These are phyloP conservation scores for Aphrophora alni DNA, from an alignment of 2,888 invertebrate species.

Conservation along the genomic window DNA sequence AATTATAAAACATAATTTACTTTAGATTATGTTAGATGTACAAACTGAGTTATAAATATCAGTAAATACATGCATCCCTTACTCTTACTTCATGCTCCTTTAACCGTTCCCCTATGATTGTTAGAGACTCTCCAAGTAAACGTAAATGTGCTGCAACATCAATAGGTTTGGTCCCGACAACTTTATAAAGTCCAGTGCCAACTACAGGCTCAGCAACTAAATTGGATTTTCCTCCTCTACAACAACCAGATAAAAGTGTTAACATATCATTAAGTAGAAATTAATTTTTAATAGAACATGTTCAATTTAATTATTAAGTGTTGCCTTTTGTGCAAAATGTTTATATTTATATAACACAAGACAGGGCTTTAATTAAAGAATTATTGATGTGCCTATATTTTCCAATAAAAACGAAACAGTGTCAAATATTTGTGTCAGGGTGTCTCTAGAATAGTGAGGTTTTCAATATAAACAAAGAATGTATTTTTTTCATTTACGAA, in stretches of 20 bases:
- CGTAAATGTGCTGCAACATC: constrained; percentile 94
- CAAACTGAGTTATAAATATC: background rate
- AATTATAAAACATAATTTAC: too few species aligned
- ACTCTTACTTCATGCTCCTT: constrained; percentile 84
- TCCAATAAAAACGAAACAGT: too few species aligned
- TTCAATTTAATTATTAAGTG: background rate
- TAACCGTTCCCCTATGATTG: constrained; percentile 90
- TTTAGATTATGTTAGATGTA: too few species aligned
- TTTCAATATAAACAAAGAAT: too few species aligned
- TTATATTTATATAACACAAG: too few species aligned
- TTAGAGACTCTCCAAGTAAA: constrained; percentile 89
- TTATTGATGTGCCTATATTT: too few species aligned
- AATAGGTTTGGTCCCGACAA: constrained; percentile 78
- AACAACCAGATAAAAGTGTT: background rate
- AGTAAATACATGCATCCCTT: background rate
- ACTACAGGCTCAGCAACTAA: constrained; percentile 56
- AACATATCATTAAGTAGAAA: background rate
- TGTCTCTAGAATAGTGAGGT: too few species aligned
- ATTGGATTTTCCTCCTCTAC: constrained; percentile 54
- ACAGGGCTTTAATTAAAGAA: too few species aligned
- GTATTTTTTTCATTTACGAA: too few species aligned
- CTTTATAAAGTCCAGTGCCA: constrained; percentile 63
- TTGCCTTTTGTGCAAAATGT: too few species aligned
- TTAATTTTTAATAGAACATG: background rate
- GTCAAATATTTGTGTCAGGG: too few species aligned